Conservation (phyloP, 2,888 invertebrate species). For the Mythimna impura region DNA sequence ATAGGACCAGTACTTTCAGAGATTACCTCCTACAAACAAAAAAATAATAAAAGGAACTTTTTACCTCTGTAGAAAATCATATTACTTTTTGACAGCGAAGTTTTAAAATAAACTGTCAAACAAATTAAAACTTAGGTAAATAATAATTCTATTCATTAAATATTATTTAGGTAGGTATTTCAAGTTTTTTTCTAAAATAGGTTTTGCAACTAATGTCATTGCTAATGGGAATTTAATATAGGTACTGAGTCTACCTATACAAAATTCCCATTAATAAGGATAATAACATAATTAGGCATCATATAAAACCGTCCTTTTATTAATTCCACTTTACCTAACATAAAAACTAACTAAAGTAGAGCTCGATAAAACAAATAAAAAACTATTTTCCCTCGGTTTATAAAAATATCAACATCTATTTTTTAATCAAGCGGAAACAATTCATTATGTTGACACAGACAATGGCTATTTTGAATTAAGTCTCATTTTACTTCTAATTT, state of each 20-base stretch:
- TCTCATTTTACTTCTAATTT: slow-evolving; percentile 30
- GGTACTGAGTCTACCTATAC: background rate
- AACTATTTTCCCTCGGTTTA: background rate
- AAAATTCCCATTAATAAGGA: background rate
- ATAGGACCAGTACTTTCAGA: no score
- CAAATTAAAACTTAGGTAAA: no score
- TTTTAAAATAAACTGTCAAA: background rate
- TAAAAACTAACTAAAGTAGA: background rate
- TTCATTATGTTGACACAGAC: slow-evolving; percentile 41
- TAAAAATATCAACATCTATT: slow-evolving; percentile 17
- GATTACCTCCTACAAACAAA: background rate
- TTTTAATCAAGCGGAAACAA: background rate
- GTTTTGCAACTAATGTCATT: background rate
- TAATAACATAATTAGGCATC: background rate
- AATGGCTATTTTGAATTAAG: slow-evolving; percentile 30
- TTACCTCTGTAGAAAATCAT: background rate
- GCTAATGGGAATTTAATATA: background rate
- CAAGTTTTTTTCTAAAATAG: background rate
- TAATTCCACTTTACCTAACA: background rate
- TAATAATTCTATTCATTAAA: no score
- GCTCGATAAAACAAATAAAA: background rate
- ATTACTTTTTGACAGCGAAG: background rate
- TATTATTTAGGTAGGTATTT: background rate
- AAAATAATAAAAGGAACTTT: background rate
- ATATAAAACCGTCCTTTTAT: background rate